Base-by-base conservation (phyloP, 92 coral and sea anemone species). In the Palythoa heliodiscus region DNA sequence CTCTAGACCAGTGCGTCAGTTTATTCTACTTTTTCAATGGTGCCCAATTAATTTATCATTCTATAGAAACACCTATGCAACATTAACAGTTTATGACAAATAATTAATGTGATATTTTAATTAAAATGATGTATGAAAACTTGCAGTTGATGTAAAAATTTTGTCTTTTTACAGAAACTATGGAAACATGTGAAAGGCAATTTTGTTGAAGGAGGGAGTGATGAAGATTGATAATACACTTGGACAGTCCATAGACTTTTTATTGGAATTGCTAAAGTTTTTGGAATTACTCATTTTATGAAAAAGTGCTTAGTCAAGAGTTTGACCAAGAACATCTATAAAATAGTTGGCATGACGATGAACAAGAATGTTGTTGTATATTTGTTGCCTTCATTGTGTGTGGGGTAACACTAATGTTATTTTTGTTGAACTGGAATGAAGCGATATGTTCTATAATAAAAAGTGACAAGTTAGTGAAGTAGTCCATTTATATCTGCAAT, bases 161-260 rank as follows among this genome's bases (percentile, higher is more conserved):
- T 69, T 69, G 4, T 69, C 43, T 68, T 39, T 23, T 5, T 22
- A 29, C 74, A 80, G 84, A 80, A 80, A 80, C 66, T 80, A 39
- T 80, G 84, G 84, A 80, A 80, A 64, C 84, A 80, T 80, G 73
- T 80, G 53, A 80, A 67, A 22, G 84, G 73, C 23, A 67, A 29
- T 47, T 50, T 66, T 80, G 63, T 11, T 22, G 73, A 80, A 67
- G 84, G 75, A 47, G 74, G 74, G 7, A 23, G 73, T 66, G 84
- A 68, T 10, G 84, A 80, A 70, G 84, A 80, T 40, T 80, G 39
- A 80, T 67, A 22, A 17, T 15, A 20, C 64, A 15, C 23, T 66
- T 66, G 84, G 40, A 80, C 61, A 43, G 84, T 67, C n/a, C 25
- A 80, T 53, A 80, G 52, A 80, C 73, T 22, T 25, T n/a, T 43